Percentiles rank a stretch among this genome's conserved stretches.
phyloP scores from a whole-genome alignment of 1,140 invertebrate species.

The Papilio xuthus region DNA sequence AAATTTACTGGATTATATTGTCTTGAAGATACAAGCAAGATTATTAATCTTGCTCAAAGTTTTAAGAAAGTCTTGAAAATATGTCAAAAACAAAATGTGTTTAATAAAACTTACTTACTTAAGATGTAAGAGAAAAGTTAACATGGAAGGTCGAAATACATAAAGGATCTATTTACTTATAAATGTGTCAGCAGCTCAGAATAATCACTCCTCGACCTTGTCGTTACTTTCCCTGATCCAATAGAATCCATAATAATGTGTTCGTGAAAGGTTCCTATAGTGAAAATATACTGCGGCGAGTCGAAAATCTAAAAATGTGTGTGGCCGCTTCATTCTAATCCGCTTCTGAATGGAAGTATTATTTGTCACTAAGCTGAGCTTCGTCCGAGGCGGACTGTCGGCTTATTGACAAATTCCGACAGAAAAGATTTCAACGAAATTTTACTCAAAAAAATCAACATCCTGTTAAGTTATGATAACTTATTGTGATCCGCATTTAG shows the following conservation, averaged over 20 bases:
- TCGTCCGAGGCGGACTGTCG: background rate
- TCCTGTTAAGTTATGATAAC: background rate
- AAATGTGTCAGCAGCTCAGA: slow-evolving; percentile 1
- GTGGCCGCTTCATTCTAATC: background rate
- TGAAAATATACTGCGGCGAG: slow-evolving; percentile 15
- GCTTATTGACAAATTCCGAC: slow-evolving; percentile 7
- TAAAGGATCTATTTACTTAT: slow-evolving; percentile 13
- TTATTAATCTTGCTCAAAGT: background rate
- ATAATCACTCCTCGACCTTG: slow-evolving; percentile 17
- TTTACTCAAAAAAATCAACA: background rate
- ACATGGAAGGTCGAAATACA: slow-evolving; percentile 8
- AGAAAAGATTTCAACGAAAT: background rate
- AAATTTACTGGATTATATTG: background rate
- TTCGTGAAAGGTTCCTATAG: slow-evolving; percentile 19
- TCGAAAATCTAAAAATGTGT: slow-evolving; percentile 17
- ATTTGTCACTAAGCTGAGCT: slow-evolving; percentile 19
- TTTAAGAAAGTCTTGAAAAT: background rate
- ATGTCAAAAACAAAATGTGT: background rate
- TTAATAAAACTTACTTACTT: slow-evolving; percentile 2
- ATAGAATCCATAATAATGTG: slow-evolving; percentile 19
- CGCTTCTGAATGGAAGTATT: slow-evolving; percentile 4
- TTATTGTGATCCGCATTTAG: background rate
- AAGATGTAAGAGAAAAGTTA: background rate
- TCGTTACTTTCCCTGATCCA: slow-evolving; percentile 23
- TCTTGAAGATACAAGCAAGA: background rate